Evolutionary conservation across 2,113 vertebrate genomes (phyloP).

Genomic region (Ophthalmolycus amberensis): DNA sequence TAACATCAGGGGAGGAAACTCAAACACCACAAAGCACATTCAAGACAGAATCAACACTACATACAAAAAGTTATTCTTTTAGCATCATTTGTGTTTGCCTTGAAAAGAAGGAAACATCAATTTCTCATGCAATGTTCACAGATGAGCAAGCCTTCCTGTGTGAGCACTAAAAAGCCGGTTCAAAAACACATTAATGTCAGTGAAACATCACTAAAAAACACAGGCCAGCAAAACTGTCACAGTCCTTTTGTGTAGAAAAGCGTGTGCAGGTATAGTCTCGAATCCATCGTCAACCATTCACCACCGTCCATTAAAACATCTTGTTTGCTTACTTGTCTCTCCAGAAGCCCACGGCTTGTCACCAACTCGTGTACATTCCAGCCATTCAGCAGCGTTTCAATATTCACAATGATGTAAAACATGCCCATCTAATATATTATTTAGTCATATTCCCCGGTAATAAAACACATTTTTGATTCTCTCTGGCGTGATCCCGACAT

Average conservation of each 20-base stretch:
- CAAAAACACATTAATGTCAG: conserved; percentile 58
- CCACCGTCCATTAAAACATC: conserved; percentile 81
- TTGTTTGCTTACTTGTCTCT: conserved; percentile 67
- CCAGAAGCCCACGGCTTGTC: conserved; percentile 69
- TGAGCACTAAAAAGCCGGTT: conserved; percentile 28
- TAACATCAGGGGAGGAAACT: background rate
- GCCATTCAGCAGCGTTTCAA: conserved; percentile 85
- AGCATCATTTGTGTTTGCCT: conserved; percentile 2
- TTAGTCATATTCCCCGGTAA: conserved; percentile 85
- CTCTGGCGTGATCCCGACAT: conserved; percentile 84
- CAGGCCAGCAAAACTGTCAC: conserved; percentile 84
- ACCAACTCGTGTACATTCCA: conserved; percentile 77
- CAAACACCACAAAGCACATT: no score
- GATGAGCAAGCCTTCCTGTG: conserved; percentile 44
- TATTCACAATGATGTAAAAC: conserved; percentile 92
- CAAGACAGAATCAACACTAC: background rate
- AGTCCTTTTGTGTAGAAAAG: conserved; percentile 75
- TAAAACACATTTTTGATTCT: conserved; percentile 83
- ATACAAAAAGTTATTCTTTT: conserved; percentile 10
- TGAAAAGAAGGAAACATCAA: conserved; percentile 17
- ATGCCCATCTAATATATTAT: conserved; percentile 91
- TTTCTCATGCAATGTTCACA: conserved; percentile 50
- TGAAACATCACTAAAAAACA: conserved; percentile 55
- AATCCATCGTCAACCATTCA: conserved; percentile 70
- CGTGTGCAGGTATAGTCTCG: conserved; percentile 66